Percentiles rank a stretch among this genome's conserved stretches.
These are phyloP conservation scores for Nicator chloris DNA, from an alignment of 2,113 vertebrate species.

Conservation along the genomic window DNA sequence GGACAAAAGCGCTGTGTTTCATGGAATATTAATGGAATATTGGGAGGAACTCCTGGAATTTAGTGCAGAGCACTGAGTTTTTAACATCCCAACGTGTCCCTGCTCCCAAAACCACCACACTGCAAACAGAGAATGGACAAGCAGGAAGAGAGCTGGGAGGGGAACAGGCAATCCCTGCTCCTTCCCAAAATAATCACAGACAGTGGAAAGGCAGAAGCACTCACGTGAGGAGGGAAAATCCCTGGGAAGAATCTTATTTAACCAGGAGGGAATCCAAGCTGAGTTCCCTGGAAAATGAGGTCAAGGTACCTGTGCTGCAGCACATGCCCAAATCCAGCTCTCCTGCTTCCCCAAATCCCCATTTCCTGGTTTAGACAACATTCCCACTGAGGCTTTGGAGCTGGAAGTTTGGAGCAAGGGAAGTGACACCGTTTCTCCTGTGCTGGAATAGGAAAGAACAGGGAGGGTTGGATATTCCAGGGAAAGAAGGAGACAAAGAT, in stretches of 20 bases:
- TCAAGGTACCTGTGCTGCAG: not conserved
- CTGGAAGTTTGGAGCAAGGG: not conserved
- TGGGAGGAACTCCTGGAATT: not conserved
- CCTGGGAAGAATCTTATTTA: not conserved
- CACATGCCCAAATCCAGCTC: not conserved
- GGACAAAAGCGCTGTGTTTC: not conserved
- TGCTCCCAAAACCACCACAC: not conserved
- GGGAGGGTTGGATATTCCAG: not conserved
- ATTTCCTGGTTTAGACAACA: rapidly evolving
- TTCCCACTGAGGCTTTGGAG: not conserved
- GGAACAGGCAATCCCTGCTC: not conserved
- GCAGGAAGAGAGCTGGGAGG: not conserved
- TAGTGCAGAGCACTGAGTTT: not conserved
- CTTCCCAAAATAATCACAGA: not conserved
- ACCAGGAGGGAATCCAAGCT: not conserved
- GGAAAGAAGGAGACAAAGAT: not conserved
- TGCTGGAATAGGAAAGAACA: not conserved
- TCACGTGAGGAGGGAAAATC: not conserved
- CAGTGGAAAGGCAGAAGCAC: not conserved
- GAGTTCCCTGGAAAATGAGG: not conserved
- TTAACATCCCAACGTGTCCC: not conserved
- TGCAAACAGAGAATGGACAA: not conserved
- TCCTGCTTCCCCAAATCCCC: not conserved
- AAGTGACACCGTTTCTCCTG: not conserved
- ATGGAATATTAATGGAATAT: not conserved